Percentiles rank a stretch among this genome's conserved stretches.
Conservation (phyloP, 1,140 invertebrate genomes). For the Delia radicum region DNA sequence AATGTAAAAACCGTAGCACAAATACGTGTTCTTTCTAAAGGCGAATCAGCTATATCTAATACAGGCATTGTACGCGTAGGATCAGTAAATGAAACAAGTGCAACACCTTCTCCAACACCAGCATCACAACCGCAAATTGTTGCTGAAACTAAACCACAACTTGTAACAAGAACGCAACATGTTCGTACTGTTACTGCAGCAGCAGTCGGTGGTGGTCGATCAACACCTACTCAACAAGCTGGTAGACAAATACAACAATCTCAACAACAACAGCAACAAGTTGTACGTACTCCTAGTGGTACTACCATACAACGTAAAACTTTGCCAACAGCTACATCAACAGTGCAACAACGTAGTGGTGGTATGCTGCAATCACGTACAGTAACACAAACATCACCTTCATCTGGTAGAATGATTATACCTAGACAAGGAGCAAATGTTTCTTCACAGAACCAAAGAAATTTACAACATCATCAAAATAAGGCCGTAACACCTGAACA, state of each 20-base stretch:
- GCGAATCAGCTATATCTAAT: constrained; percentile 37
- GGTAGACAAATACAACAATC: neutral
- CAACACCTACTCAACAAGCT: constrained; percentile 11
- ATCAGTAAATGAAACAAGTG: neutral
- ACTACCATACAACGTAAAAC: constrained; percentile 29
- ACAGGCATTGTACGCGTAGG: constrained; percentile 44
- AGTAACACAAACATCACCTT: constrained; percentile 23
- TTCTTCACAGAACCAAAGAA: neutral
- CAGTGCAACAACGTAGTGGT: neutral
- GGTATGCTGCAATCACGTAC: constrained; percentile 24
- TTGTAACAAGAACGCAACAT: constrained; percentile 36
- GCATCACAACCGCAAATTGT: constrained; percentile 10
- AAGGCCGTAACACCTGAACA: constrained; percentile 49
- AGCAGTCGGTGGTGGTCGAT: neutral
- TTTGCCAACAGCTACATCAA: constrained; percentile 3
- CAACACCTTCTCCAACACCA: neutral
- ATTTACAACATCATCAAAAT: constrained; percentile 14
- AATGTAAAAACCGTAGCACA: constrained; percentile 43
- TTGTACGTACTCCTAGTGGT: constrained; percentile 28
- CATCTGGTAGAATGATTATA: constrained; percentile 31
- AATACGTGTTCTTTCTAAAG: constrained; percentile 45
- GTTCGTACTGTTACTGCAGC: neutral
- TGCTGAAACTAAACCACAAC: constrained; percentile 19
- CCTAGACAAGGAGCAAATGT: constrained; percentile 15
- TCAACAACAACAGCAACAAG: constrained; percentile 26